phyloP scores from a whole-genome alignment of 1,140 invertebrate genomes.

The Wasmannia auropunctata region DNA sequence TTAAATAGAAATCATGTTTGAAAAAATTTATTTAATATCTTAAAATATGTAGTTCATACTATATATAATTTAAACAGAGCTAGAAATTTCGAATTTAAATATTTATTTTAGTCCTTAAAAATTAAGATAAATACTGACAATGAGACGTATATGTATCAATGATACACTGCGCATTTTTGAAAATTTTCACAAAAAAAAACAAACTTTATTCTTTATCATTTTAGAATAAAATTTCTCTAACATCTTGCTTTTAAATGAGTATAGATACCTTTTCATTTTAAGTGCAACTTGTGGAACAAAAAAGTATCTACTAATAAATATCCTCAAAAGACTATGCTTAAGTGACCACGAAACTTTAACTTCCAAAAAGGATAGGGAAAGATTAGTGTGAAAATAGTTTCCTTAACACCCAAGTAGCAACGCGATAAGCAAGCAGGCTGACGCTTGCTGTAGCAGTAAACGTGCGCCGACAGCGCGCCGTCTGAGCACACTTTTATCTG shows the following conservation, averaged over 20 bases:
- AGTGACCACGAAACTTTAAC: not conserved
- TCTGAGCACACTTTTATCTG: conserved; percentile 5
- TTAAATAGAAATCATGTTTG: not conserved
- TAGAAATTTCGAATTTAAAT: not conserved
- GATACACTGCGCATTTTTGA: not conserved
- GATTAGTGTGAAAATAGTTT: not conserved
- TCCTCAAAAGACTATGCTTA: not conserved
- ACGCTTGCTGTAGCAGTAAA: not conserved
- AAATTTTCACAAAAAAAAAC: not conserved
- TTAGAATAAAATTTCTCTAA: not conserved
- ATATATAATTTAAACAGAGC: no score
- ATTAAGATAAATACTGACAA: not conserved
- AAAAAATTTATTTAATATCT: not conserved
- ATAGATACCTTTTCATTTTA: not conserved
- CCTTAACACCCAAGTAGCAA: not conserved
- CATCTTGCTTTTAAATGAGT: not conserved
- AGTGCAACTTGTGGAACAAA: not conserved
- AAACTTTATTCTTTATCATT: no score
- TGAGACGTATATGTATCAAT: not conserved
- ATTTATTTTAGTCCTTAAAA: conserved; percentile 1
- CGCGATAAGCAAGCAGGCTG: not conserved
- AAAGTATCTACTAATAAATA: not conserved
- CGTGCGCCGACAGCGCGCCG: not conserved
- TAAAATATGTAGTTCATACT: not conserved
- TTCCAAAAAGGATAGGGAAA: not conserved